Conservation (phyloP, 1,140 invertebrate species). For the Brachionus calyciflorus region DNA sequence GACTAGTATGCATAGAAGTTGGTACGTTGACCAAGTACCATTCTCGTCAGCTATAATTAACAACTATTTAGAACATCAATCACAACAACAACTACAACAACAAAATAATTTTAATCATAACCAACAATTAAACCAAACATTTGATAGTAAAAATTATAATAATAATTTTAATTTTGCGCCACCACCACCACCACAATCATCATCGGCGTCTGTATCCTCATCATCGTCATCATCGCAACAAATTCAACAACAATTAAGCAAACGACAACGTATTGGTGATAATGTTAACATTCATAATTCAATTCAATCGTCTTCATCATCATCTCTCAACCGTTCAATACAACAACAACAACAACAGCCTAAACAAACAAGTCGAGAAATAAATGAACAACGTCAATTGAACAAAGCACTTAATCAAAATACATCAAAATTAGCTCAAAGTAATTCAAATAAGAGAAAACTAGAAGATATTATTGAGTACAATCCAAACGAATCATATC, state of each 20-base stretch:
- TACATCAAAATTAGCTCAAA: background rate
- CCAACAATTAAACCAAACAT: background rate
- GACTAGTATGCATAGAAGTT: slow-evolving; percentile 46
- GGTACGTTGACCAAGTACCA: slow-evolving; percentile 47
- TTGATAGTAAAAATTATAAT: background rate
- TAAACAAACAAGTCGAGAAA: background rate
- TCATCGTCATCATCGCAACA: background rate
- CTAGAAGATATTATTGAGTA: slow-evolving; percentile 23
- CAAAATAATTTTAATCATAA: background rate
- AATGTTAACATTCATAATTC: background rate
- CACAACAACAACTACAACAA: background rate
- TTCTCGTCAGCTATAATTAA: slow-evolving; percentile 38
- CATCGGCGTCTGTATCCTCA: slow-evolving; percentile 7
- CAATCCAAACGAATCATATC: slow-evolving; percentile 17
- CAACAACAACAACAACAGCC: slow-evolving; percentile 25
- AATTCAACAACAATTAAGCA: background rate
- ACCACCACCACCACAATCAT: background rate
- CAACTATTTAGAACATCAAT: slow-evolving; percentile 15
- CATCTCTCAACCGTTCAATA: background rate
- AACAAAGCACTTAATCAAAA: slow-evolving; percentile 4
- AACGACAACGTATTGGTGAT: slow-evolving; percentile 5
- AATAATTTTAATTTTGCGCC: slow-evolving; percentile 1
- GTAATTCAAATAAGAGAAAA: background rate
- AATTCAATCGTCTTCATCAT: background rate
- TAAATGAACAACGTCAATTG: background rate